Conservation (phyloP, 2,888 invertebrate species). For the Watsonalla cultraria region DNA sequence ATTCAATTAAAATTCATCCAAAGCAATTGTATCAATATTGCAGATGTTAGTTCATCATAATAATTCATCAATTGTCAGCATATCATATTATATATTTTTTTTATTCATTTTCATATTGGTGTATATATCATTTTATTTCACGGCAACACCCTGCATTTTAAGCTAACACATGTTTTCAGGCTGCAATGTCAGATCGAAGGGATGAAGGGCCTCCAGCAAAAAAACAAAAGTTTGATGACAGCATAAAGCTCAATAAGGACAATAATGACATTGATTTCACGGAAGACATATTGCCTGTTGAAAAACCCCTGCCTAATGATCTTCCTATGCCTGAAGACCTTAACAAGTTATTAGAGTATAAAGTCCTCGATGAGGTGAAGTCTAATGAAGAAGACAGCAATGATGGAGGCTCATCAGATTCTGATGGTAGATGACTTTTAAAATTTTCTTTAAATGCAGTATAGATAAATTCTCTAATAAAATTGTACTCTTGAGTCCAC, state of each 20-base stretch:
- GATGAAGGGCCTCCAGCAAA: slow-evolving; percentile 36
- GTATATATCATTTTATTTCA: not conserved
- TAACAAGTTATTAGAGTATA: slow-evolving; percentile 57
- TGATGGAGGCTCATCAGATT: slow-evolving; percentile 55
- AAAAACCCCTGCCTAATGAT: slow-evolving; percentile 23
- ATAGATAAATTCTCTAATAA: not conserved
- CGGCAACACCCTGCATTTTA: slow-evolving; percentile 12
- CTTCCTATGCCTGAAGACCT: slow-evolving; percentile 50
- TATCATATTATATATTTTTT: too few relatives aligned
- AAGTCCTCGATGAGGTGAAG: slow-evolving; percentile 67
- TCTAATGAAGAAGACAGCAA: slow-evolving; percentile 65
- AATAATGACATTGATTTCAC: slow-evolving; percentile 15
- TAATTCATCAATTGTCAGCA: too few relatives aligned
- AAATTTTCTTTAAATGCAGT: not conserved
- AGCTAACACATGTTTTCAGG: slow-evolving; percentile 29
- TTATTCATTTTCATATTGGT: not conserved
- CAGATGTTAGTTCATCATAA: too few relatives aligned
- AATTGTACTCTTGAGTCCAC: not conserved
- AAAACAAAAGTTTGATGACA: slow-evolving; percentile 31
- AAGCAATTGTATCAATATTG: too few relatives aligned
- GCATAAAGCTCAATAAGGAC: not conserved
- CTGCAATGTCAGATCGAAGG: slow-evolving; percentile 28
- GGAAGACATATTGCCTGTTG: slow-evolving; percentile 18
- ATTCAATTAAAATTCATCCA: too few relatives aligned
- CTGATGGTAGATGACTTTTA: slow-evolving; percentile 45